Base-by-base conservation (phyloP, 2,113 vertebrate species). In the Malurus cyaneus region DNA sequence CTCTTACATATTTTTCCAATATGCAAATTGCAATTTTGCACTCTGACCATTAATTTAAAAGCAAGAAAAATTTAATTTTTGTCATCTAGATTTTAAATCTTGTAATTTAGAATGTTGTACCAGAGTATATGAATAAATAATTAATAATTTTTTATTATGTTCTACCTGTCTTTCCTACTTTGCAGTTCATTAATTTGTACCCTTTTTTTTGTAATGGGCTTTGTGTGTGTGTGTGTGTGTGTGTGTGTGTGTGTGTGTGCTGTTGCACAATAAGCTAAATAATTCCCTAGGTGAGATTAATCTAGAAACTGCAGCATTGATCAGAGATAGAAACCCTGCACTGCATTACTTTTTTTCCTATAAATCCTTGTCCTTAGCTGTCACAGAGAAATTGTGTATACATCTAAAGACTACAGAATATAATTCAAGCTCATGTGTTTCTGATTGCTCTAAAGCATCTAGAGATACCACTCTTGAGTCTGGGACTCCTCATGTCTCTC, bases 371-470 rank as follows among this genome's bases (percentile, higher is more conserved):
- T 62, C 87, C 34, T 87, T 92, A 89, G 91, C 50, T 73, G 32
- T 66, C 87, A 85, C 56, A 62, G 54, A 77, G 70, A 76, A 89
- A 59, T 90, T 85, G 77, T 88, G 53, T 94, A 87, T 90, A 95
- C 14, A 80, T 52, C 76, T 93, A 52, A 89, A 93, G 61, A 93
- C 74, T 78, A 92, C 44, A 92, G 50, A 89, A 84, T 62, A 83
- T 89, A 96, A 86, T 90, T 96, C 90, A 93, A 92, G 39, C 59
- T 93, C 71, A 69, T 73, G 84, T 87, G 93, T 77, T 95, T 83
- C 65, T 13, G 18, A 72, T 67, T 82, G 79, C 71, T 88, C n/a
- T 72, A 76, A 92, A 92, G 85, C 79, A 62, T 84, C 86, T 44
- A 88, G 59, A 88, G 93, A 93, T 91, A 85, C 59, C 65, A 80